A percentile compares a stretch with the other conserved stretches of the same genome.
These are phyloP conservation scores for Campoplex capitator DNA, from an alignment of 2,888 invertebrate species.

Conservation along the genomic window DNA sequence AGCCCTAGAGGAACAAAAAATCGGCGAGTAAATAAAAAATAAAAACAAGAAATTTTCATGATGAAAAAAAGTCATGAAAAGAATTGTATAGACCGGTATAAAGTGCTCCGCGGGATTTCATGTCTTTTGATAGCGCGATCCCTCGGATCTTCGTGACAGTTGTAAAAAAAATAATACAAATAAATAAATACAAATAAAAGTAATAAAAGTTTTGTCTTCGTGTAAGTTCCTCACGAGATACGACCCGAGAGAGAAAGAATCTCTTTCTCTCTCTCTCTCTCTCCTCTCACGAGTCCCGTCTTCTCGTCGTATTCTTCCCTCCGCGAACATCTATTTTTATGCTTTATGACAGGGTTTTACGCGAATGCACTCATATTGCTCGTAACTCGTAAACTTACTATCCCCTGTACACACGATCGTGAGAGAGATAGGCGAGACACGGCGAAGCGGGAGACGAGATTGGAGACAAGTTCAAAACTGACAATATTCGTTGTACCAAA, in stretches of 20 bases:
- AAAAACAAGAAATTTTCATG: background rate
- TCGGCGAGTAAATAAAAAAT: background rate
- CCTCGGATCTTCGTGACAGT: background rate
- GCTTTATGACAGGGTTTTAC: conserved; percentile 59
- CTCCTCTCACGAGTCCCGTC: background rate
- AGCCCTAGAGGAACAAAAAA: conserved; percentile 88
- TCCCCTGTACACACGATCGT: conserved; percentile 22
- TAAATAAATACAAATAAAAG: conserved; percentile 9
- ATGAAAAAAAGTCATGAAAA: background rate
- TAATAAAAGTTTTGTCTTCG: background rate
- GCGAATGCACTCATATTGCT: conserved; percentile 37
- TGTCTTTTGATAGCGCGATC: conserved; percentile 21
- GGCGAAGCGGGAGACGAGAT: conserved; percentile 2
- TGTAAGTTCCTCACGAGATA: conserved; percentile 6
- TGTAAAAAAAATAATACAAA: conserved; percentile 14
- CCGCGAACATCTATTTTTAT: conserved; percentile 48
- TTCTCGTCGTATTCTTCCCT: background rate
- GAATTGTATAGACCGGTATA: background rate
- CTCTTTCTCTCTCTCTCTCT: background rate
- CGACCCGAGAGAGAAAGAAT: background rate
- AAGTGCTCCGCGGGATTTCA: conserved; percentile 36
- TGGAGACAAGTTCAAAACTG: background rate
- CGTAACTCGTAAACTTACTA: conserved; percentile 57
- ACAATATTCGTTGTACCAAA: background rate
- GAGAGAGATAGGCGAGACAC: conserved; percentile 45